Conservation (phyloP, 2,888 invertebrate species). For the Fabriciana adippe region DNA sequence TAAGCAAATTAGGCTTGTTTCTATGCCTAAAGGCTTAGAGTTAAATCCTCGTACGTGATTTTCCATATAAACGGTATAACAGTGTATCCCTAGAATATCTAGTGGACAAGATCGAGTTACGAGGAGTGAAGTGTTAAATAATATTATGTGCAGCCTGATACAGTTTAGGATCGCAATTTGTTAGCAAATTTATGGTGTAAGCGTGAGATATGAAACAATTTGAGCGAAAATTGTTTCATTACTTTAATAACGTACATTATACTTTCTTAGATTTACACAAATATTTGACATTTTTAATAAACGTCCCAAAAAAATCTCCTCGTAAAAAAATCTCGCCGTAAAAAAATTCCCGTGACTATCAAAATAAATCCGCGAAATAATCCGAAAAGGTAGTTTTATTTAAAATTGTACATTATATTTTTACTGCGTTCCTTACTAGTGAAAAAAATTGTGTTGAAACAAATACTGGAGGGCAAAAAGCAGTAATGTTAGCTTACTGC, state of each 20-base stretch:
- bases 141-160: conserved; percentile 10
- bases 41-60: conserved; percentile 9
- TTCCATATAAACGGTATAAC: conserved; percentile 13
- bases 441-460: no score
- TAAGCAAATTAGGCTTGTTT: not conserved
- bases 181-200: not conserved
- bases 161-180: conserved; percentile 11
- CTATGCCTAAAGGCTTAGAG: not conserved
- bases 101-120: conserved; percentile 10
- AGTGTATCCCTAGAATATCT: not conserved
- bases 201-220: not conserved
- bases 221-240: not conserved
- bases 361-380: no score
- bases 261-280: no score
- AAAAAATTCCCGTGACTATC: no score
- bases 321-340: no score
- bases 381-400: no score
- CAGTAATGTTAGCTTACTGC: no score
- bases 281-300: no score
- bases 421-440: no score
- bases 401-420: no score
- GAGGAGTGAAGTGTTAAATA: conserved; percentile 16
- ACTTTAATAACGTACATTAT: not conserved
- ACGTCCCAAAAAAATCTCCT: no score
- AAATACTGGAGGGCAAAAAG: no score